Conservation (phyloP, 2,113 vertebrate genomes). For the Anhinga anhinga region DNA sequence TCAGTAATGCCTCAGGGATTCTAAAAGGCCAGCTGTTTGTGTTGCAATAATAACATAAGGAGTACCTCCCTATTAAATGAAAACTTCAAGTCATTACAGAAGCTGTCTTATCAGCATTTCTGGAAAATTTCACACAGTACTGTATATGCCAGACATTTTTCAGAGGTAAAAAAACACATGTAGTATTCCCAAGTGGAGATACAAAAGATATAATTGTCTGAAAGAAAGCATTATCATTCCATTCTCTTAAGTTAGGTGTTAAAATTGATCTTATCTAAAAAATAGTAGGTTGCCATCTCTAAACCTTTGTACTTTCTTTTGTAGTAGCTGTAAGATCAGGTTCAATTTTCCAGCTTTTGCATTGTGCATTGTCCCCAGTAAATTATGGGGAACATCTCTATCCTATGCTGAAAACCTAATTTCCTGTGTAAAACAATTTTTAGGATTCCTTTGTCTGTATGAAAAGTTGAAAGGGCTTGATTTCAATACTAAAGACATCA, state of each 20-base stretch:
- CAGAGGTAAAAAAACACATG: background rate
- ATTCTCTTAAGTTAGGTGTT: background rate
- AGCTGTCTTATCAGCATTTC: background rate
- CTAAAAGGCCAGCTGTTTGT: background rate
- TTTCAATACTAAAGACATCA: background rate
- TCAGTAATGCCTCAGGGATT: background rate
- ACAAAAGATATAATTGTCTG: background rate
- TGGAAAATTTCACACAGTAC: background rate
- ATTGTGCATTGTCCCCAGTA: background rate
- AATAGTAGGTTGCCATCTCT: background rate
- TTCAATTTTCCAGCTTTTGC: background rate
- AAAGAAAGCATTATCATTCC: background rate
- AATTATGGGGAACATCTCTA: background rate
- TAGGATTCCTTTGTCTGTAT: background rate
- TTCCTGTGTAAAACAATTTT: background rate
- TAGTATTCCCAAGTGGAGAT: background rate
- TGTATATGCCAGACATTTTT: background rate
- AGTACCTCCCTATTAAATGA: background rate
- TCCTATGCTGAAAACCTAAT: background rate
- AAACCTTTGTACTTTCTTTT: background rate
- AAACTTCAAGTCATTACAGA: background rate
- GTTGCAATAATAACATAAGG: background rate
- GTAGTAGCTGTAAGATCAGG: background rate
- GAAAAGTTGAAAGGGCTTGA: background rate
- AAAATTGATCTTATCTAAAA: background rate